A percentile compares a stretch with the other conserved stretches of the same genome.
phyloP scores from a whole-genome alignment of 2,797 vertebrate species.

The Carcharodon carcharias region DNA sequence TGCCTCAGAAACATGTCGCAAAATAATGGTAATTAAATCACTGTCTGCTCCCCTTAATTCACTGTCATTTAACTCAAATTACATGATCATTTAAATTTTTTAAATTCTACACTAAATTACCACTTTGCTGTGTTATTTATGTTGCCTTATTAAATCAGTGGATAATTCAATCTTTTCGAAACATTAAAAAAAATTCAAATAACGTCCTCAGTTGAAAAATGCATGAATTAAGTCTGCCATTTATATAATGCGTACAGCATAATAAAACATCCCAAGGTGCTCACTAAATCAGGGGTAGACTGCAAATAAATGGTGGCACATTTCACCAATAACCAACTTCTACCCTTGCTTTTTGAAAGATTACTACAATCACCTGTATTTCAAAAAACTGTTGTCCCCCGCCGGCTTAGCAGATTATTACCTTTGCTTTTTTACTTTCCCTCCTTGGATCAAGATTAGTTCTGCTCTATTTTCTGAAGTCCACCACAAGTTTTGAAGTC shows the following conservation, averaged over 20 bases:
- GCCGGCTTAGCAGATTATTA: not conserved
- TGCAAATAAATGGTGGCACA: not conserved
- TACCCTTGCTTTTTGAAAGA: not conserved
- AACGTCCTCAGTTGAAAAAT: not conserved
- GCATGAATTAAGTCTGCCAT: not conserved
- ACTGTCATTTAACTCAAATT: not conserved
- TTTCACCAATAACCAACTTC: not conserved
- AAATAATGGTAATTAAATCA: not conserved
- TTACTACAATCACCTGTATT: not conserved
- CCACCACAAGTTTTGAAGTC: not conserved
- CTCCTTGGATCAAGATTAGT: too few relatives aligned
- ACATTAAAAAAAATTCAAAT: not conserved
- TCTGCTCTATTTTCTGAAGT: too few relatives aligned
- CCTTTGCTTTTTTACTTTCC: not conserved
- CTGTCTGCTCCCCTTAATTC: not conserved
- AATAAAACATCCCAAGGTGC: not conserved
- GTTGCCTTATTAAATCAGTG: not conserved
- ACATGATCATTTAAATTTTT: not conserved
- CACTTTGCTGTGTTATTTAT: not conserved
- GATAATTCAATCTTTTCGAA: not conserved
- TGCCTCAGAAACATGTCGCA: not conserved
- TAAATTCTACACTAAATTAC: not conserved
- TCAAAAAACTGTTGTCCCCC: not conserved
- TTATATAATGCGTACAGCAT: not conserved
- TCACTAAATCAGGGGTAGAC: not conserved